Evolutionary conservation across 2,113 vertebrate species (phyloP).

Genomic region (Sceloporus undulatus): DNA sequence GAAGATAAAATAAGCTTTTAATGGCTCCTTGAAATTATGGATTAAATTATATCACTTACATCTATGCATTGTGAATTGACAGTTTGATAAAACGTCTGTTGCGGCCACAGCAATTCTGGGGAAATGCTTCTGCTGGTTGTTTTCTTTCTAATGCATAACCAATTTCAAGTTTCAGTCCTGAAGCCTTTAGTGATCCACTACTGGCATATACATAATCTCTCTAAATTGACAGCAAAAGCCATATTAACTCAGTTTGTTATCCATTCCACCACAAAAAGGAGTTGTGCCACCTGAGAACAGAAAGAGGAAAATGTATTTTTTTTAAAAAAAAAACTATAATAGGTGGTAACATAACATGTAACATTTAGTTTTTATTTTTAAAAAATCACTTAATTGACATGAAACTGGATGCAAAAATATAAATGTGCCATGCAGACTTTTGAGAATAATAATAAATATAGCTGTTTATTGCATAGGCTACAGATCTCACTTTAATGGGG

Average conservation of each 20-base stretch:
- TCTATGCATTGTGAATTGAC: neutral
- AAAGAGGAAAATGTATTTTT: neutral
- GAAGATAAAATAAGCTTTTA: neutral
- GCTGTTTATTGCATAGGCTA: neutral
- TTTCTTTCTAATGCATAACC: neutral
- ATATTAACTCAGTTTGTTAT: slow-evolving; percentile 11
- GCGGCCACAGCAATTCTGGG: neutral
- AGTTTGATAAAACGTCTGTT: neutral
- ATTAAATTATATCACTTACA: neutral
- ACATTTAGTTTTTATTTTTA: neutral
- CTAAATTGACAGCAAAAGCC: slow-evolving; percentile 21
- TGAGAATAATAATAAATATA: neutral
- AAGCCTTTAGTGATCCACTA: neutral
- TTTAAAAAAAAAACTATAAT: neutral
- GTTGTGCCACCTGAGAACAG: neutral
- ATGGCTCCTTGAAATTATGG: neutral
- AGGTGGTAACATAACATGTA: neutral
- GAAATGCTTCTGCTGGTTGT: neutral
- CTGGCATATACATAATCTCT: neutral
- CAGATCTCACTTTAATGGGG: neutral
- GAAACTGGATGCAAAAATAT: neutral
- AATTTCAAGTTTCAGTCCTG: neutral
- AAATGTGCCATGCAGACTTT: slow-evolving; percentile 3
- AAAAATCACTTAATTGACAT: neutral
- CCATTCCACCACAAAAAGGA: neutral